Base-by-base conservation (phyloP, 2,113 vertebrate genomes). In the Donacobius atricapilla region DNA sequence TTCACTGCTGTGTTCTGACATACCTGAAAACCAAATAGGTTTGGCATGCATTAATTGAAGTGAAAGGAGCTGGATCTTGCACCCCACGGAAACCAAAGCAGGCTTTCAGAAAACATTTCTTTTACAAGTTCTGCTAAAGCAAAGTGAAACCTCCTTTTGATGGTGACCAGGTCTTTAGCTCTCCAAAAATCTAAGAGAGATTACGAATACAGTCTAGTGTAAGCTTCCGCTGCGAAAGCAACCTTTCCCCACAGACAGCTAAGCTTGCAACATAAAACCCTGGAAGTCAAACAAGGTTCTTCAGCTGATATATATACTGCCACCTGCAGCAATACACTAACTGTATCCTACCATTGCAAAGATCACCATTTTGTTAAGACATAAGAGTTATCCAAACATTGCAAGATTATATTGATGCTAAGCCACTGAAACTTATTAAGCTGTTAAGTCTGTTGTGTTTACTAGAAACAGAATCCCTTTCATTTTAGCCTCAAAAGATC, bases 21-120 rank as follows among this genome's bases (percentile, higher is more conserved):
- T 98, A 97, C 96, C 98, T 98, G 97, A 96, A 98, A 98, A 97
- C 81, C 93, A 97, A 98, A 98, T 89, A 97, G 91, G 93, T 97
- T 97, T 82, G 89, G 94, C 80, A 96, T 77, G 91, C 42, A 96
- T 96, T 97, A 97, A 97, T 93, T 45, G 24, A 70, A n/a, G 35
- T 54, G 93, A 76, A 77, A 82, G 60, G 66, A 91, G 71, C 11
- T 61, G 47, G 35, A 50, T 7, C 11, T 5, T 50, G 33, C 39
- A 66, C 57, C 84, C 93, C 56, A 83, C 22, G 86, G 79, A 90
- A 66, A 83, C 14, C 1, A 2, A 92, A 56, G 23, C 0, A 58
- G n/a, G 65, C 40, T 48, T 80, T 81, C 39, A 56, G 58, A 72
- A 91, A 76, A 58, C 31, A 54, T 18, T 57, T 79, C 0, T 78